A percentile compares a stretch with the other conserved stretches of the same genome.
Evolutionary conservation across 2,888 invertebrate species (phyloP).

Genomic region (Dryomyza anilis): DNA sequence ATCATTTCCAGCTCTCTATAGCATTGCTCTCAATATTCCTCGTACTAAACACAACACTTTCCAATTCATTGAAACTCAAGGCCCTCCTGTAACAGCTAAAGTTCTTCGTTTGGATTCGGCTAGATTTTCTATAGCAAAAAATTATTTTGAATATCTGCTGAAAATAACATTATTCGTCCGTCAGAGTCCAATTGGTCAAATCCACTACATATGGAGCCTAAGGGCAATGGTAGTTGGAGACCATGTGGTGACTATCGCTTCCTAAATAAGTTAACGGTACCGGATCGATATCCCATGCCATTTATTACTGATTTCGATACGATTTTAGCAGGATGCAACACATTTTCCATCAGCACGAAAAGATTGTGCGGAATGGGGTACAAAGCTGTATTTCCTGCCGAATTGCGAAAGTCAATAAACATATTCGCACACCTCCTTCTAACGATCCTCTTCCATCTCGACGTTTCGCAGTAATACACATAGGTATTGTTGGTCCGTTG

Average conservation of each 20-base stretch:
- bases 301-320: too few relatives aligned
- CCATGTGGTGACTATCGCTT: too few relatives aligned
- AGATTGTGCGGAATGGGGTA: too few relatives aligned
- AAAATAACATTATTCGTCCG: not conserved
- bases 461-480: too few relatives aligned
- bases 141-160: slow-evolving; percentile 4
- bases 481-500: too few relatives aligned
- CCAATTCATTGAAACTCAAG: not conserved
- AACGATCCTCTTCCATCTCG: too few relatives aligned
- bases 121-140: not conserved
- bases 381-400: too few relatives aligned
- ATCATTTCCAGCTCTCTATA: not conserved
- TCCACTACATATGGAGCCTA: not conserved
- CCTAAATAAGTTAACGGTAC: too few relatives aligned
- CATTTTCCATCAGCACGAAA: too few relatives aligned
- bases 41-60: not conserved
- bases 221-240: not conserved
- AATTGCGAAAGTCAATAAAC: too few relatives aligned
- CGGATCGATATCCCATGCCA: too few relatives aligned
- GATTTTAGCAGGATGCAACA: not conserved
- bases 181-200: slow-evolving; percentile 3
- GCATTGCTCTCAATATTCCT: not conserved
- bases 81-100: not conserved
- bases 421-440: too few relatives aligned
- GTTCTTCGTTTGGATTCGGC: not conserved